Conservation (phyloP, 2,797 vertebrate genomes). For the Setipinna tenuifilis region DNA sequence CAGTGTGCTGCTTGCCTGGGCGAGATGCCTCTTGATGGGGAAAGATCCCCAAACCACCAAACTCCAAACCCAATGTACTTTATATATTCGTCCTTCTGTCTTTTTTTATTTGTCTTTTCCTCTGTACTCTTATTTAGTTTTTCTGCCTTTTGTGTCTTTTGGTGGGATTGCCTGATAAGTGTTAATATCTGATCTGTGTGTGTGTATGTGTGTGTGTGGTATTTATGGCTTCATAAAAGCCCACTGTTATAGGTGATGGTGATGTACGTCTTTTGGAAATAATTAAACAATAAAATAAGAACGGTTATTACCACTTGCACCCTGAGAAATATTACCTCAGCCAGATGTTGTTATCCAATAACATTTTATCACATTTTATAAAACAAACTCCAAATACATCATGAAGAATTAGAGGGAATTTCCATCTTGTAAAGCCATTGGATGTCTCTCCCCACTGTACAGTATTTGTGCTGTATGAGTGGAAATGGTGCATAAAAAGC, state of each 20-base stretch:
- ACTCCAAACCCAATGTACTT: neutral
- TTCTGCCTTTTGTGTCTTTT: neutral
- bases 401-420: neutral
- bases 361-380: conserved; percentile 7
- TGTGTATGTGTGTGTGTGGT: neutral
- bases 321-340: neutral
- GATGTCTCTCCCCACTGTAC: neutral
- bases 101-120: neutral
- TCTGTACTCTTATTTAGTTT: neutral
- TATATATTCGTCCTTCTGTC: neutral
- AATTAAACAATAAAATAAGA: neutral
- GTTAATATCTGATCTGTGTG: neutral
- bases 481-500: neutral
- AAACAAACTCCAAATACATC: neutral
- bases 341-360: neutral
- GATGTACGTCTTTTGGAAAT: neutral
- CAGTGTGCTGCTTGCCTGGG: conserved; percentile 18
- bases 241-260: neutral
- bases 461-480: neutral
- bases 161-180: neutral
- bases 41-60: no score
- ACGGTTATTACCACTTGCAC: neutral
- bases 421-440: neutral
- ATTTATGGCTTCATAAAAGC: neutral
- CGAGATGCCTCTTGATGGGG: conserved; percentile 18